phyloP scores from a whole-genome alignment of 2,888 invertebrate species.

The Cheilosia variabilis region DNA sequence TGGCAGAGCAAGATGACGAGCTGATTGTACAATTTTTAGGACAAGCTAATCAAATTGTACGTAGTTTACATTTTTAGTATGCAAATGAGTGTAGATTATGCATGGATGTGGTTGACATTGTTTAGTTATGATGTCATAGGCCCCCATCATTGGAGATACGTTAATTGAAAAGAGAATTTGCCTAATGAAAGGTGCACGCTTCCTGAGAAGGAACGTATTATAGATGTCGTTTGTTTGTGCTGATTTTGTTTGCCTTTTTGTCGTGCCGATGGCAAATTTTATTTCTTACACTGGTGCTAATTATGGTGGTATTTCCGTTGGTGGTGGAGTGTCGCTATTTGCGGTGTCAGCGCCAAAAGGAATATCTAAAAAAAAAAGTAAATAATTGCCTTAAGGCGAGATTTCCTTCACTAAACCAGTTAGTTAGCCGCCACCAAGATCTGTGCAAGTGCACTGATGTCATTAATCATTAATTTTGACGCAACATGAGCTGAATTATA shows the following conservation, averaged over 20 bases:
- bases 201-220: constrained; percentile 2
- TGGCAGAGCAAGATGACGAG: constrained; percentile 78
- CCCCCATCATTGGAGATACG: neutral
- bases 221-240: constrained; percentile 14
- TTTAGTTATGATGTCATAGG: constrained; percentile 53
- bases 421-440: constrained; percentile 2
- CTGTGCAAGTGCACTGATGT: constrained; percentile 5
- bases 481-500: neutral
- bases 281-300: constrained; percentile 60
- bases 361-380: constrained; percentile 13
- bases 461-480: constrained; percentile 58
- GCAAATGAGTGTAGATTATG: constrained; percentile 37
- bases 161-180: constrained; percentile 47
- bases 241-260: constrained; percentile 34
- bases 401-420: constrained; percentile 16
- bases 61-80: constrained; percentile 74
- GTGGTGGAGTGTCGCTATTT: neutral
- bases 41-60: constrained; percentile 81
- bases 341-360: constrained; percentile 13
- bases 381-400: neutral
- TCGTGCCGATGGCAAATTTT: neutral
- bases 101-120: constrained; percentile 20
- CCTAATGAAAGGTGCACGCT: constrained; percentile 49
- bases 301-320: constrained; percentile 68
- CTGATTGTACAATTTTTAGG: constrained; percentile 81